Conservation (phyloP, 2,797 vertebrate species). For the Cyprinella venusta region DNA sequence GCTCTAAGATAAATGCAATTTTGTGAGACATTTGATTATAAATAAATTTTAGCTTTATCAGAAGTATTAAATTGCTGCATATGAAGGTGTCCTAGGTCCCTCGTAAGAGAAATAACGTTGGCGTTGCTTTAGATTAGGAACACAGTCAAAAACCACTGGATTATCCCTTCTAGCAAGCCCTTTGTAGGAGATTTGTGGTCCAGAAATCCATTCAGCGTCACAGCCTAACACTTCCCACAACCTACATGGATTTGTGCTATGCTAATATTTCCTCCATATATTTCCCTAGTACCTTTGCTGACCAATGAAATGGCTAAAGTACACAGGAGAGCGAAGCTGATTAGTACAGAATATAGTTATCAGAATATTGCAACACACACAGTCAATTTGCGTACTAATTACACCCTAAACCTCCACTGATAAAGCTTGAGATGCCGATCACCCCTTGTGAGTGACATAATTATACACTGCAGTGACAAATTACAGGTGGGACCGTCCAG, state of each 20-base stretch:
- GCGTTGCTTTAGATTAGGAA: neutral
- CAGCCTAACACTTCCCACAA: neutral
- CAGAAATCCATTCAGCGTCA: neutral
- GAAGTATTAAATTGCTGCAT: neutral
- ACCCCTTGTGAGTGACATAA: conserved; percentile 21
- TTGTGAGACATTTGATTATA: neutral
- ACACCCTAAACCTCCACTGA: conserved; percentile 29
- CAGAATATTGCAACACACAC: conserved; percentile 40
- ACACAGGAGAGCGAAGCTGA: conserved; percentile 27
- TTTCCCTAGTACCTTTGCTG: conserved; percentile 5
- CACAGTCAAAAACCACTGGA: neutral
- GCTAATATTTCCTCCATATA: conserved; percentile 4
- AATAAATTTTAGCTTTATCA: neutral
- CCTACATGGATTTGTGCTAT: neutral
- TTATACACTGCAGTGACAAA: conserved; percentile 30
- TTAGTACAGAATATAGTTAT: conserved; percentile 33
- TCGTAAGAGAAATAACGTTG: conserved; percentile 1
- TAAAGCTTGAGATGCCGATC: conserved; percentile 32
- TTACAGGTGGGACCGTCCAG: conserved; percentile 16
- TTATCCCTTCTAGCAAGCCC: conserved; percentile 3
- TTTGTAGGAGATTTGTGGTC: neutral
- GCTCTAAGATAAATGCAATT: too few species aligned
- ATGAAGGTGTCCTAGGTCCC: neutral
- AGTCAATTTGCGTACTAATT: conserved; percentile 25
- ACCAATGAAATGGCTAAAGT: conserved; percentile 33